phyloP scores from a whole-genome alignment of 2,797 vertebrate species.

The Poeciliopsis turneri region DNA sequence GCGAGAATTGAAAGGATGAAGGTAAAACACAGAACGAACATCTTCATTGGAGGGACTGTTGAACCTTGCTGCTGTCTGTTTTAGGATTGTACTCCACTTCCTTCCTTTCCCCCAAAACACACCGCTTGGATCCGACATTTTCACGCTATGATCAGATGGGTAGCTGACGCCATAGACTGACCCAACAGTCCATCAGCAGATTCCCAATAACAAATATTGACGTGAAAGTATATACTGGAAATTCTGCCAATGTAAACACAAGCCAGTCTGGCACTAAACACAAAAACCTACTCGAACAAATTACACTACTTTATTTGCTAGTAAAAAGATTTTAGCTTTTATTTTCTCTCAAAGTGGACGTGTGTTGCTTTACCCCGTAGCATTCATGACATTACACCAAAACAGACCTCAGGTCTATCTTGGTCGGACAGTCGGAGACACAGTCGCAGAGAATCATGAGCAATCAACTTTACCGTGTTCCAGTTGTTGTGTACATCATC shows the following conservation, averaged over 20 bases:
- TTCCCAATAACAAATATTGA: too few species aligned
- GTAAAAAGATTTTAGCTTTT: neutral
- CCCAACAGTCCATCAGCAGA: too few species aligned
- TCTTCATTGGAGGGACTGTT: neutral
- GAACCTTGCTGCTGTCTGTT: neutral
- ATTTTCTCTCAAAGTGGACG: neutral
- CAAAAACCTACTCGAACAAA: neutral
- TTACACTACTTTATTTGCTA: neutral
- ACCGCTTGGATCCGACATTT: too few species aligned
- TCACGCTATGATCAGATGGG: too few species aligned
- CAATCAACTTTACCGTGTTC: too few species aligned
- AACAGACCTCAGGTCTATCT: neutral
- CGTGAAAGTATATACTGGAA: neutral
- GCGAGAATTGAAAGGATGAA: constrained; percentile 95
- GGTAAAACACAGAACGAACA: constrained; percentile 72
- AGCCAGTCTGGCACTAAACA: neutral
- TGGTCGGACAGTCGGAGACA: too few species aligned
- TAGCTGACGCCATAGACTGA: neutral
- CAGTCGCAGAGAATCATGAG: neutral
- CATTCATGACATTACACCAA: neutral
- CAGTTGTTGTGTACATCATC: too few species aligned
- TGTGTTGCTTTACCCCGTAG: neutral
- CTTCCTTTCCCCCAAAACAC: too few species aligned
- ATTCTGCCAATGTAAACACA: neutral
- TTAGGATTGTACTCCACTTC: neutral